phyloP scores from a whole-genome alignment of 2,113 vertebrate species.

The Nyctibius bracteatus region DNA sequence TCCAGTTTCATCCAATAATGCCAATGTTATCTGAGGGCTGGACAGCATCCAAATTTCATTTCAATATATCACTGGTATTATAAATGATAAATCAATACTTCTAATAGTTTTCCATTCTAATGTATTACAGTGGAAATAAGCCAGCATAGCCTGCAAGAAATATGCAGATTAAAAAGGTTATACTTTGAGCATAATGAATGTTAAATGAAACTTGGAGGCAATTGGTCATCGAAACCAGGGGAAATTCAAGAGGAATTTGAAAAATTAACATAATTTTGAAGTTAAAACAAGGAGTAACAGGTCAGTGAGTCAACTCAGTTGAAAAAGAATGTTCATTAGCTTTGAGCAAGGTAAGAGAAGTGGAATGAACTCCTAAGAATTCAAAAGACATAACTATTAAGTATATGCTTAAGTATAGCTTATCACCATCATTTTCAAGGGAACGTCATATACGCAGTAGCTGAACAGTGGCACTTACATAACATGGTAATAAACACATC shows the following conservation, averaged over 20 bases:
- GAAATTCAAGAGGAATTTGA: slow-evolving; percentile 17
- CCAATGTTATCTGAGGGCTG: slow-evolving; percentile 69
- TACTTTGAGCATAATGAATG: slow-evolving; percentile 48
- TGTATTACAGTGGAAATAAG: slow-evolving; percentile 70
- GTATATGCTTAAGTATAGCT: neutral
- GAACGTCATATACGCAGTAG: neutral
- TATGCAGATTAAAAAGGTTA: slow-evolving; percentile 69
- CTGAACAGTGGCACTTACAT: neutral
- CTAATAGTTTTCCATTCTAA: slow-evolving; percentile 82
- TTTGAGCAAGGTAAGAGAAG: slow-evolving; percentile 15
- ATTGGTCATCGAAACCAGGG: slow-evolving; percentile 1
- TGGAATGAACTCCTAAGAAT: slow-evolving; percentile 19
- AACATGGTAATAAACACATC: neutral
- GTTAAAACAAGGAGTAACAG: slow-evolving; percentile 1
- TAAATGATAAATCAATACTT: slow-evolving; percentile 91
- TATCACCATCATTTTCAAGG: slow-evolving; percentile 21
- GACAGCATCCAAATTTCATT: slow-evolving; percentile 76
- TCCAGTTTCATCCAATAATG: slow-evolving; percentile 52
- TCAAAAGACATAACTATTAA: neutral
- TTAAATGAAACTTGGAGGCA: neutral
- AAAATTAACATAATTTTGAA: slow-evolving; percentile 38
- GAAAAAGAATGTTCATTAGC: slow-evolving; percentile 43
- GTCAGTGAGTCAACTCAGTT: slow-evolving; percentile 5
- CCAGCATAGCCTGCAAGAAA: slow-evolving; percentile 63
- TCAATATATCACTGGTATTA: slow-evolving; percentile 81